Conservation (phyloP, 2,797 vertebrate genomes). For the Tauraco hartlaubi region DNA sequence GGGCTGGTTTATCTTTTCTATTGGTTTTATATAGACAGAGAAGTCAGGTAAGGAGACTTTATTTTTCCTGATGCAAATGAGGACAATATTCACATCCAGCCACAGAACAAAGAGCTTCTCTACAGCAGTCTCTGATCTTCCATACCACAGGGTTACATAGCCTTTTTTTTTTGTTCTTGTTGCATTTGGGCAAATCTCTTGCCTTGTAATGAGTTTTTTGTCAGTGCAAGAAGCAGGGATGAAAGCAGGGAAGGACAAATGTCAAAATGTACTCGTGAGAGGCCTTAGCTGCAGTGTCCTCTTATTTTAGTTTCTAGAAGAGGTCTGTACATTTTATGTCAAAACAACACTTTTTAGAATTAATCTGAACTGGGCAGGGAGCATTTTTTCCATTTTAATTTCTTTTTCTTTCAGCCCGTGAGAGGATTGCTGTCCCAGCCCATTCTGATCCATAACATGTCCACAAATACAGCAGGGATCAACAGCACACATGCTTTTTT, state of each 20-base stretch:
- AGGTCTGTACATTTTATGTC: neutral
- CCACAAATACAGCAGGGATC: neutral
- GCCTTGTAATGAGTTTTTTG: neutral
- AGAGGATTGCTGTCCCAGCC: neutral
- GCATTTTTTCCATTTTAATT: conserved; percentile 12
- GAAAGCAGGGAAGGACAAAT: neutral
- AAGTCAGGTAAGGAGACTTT: neutral
- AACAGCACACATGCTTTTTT: neutral
- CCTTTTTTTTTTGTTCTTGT: neutral
- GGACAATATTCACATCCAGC: neutral
- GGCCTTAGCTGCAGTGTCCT: neutral
- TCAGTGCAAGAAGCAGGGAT: neutral
- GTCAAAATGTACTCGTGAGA: neutral
- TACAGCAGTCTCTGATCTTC: neutral
- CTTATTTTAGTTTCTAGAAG: neutral
- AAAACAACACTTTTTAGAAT: neutral
- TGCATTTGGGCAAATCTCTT: fast-evolving
- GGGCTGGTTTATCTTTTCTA: neutral
- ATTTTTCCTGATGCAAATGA: neutral
- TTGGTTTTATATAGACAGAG: neutral
- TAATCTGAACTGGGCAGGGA: neutral
- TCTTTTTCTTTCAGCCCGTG: neutral
- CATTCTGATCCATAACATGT: neutral
- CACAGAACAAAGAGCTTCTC: neutral
- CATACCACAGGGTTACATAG: fast-evolving